phyloP scores from a whole-genome alignment of 1,140 invertebrate genomes.

The Samia ricini region DNA sequence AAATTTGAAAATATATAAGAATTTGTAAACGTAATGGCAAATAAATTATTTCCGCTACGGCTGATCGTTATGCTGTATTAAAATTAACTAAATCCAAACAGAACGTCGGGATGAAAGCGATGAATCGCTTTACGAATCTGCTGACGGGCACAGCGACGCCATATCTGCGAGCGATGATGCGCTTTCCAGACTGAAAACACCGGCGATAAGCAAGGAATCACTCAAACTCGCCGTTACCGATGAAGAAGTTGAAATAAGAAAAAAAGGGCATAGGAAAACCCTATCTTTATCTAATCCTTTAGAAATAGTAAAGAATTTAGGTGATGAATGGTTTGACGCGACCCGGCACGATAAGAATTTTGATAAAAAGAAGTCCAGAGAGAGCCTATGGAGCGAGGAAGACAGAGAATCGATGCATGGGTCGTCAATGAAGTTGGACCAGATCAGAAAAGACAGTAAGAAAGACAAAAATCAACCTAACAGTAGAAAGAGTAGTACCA shows the following conservation, averaged over 20 bases:
- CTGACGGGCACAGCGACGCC: constrained; percentile 66
- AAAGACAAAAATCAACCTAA: constrained; percentile 52
- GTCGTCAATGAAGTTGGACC: constrained; percentile 58
- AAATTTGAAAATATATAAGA: neutral
- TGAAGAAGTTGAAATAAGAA: constrained; percentile 63
- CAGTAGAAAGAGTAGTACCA: constrained; percentile 47
- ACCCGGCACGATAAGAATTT: constrained; percentile 52
- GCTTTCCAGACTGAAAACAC: constrained; percentile 56
- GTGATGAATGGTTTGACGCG: constrained; percentile 73
- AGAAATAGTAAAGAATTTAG: constrained; percentile 72
- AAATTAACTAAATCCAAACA: constrained; percentile 23
- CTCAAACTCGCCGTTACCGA: constrained; percentile 64
- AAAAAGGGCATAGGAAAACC: constrained; percentile 83
- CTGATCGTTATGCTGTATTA: neutral
- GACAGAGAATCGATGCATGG: constrained; percentile 62
- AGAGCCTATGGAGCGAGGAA: constrained; percentile 72
- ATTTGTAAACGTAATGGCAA: neutral
- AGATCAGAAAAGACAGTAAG: constrained; percentile 63
- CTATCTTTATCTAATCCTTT: constrained; percentile 89
- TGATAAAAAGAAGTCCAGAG: constrained; percentile 70
- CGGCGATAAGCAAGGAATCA: constrained; percentile 70
- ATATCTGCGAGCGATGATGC: constrained; percentile 72
- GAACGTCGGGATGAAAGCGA: constrained; percentile 70
- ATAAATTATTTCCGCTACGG: neutral
- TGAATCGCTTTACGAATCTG: constrained; percentile 68